These are phyloP conservation scores for Drosophila nr. perissopoda DNA, from an alignment of 2,888 invertebrate genomes.

Conservation along the genomic window DNA sequence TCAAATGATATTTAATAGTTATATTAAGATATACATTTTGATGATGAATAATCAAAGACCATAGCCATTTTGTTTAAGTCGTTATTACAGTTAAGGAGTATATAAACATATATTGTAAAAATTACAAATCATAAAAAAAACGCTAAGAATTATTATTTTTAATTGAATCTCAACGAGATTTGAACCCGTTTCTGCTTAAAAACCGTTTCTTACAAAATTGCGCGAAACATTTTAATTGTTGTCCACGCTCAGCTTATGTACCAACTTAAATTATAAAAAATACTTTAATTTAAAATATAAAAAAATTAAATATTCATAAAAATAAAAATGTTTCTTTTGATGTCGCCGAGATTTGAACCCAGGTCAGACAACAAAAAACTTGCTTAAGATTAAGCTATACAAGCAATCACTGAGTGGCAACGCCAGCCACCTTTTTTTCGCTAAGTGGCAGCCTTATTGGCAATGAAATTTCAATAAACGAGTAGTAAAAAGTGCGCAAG, in stretches of 20 bases:
- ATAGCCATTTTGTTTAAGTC: neutral
- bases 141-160: neutral
- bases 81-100: neutral
- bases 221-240: neutral
- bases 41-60: neutral
- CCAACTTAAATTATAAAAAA: neutral
- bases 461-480: neutral
- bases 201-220: neutral
- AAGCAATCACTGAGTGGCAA: conserved; percentile 18
- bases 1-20: conserved; percentile 2
- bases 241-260: neutral
- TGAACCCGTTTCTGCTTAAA: neutral
- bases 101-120: neutral
- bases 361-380: neutral
- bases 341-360: conserved; percentile 19
- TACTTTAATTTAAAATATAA: no score
- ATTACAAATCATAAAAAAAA: neutral
- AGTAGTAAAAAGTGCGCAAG: neutral
- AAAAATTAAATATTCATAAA: neutral
- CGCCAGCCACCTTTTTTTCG: neutral
- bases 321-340: neutral
- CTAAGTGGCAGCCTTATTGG: conserved; percentile 7
- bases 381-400: neutral
- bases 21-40: neutral
- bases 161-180: neutral